Evolutionary conservation across 2,888 invertebrate species (phyloP).

Genomic region (Phengaris alcon): DNA sequence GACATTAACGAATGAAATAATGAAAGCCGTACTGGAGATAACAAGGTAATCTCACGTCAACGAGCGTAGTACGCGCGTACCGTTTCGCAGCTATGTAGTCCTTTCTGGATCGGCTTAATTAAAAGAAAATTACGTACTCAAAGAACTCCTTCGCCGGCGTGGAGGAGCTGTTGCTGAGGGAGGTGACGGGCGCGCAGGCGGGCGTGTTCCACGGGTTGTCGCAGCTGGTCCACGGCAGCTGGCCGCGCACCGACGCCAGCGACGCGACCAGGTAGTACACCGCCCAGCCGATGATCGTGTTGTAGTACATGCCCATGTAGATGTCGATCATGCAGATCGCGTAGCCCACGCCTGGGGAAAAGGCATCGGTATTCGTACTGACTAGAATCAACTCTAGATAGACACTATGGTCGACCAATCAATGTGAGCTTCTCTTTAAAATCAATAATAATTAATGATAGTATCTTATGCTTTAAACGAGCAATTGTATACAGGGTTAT

Average conservation of each 20-base stretch:
- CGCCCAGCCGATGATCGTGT: conserved; percentile 98
- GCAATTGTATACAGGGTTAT: too few relatives aligned
- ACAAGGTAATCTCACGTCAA: too few relatives aligned
- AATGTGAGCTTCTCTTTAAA: too few relatives aligned
- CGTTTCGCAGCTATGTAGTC: too few relatives aligned
- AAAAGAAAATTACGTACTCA: conserved; percentile 81
- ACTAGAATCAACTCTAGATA: too few relatives aligned
- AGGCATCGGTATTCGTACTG: neutral
- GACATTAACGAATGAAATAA: too few relatives aligned
- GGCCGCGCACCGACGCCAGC: conserved; percentile 87
- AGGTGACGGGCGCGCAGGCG: conserved; percentile 84
- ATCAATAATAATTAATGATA: too few relatives aligned
- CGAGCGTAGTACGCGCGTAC: too few relatives aligned
- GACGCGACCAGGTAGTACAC: conserved; percentile 93
- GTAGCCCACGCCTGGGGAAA: conserved; percentile 90
- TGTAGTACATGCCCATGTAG: conserved; percentile 98
- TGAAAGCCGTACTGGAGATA: too few relatives aligned
- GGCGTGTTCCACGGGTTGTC: conserved; percentile 92
- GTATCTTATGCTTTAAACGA: too few relatives aligned
- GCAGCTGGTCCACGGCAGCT: conserved; percentile 93
- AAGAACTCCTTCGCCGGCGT: conserved; percentile 94
- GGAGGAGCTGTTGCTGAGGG: conserved; percentile 77
- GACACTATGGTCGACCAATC: too few relatives aligned
- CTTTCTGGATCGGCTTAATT: too few relatives aligned
- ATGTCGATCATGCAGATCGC: conserved; percentile 97